A percentile compares a stretch with the other conserved stretches of the same genome.
Conservation (phyloP, 1,140 invertebrate genomes). For the Amyelois transitella region DNA sequence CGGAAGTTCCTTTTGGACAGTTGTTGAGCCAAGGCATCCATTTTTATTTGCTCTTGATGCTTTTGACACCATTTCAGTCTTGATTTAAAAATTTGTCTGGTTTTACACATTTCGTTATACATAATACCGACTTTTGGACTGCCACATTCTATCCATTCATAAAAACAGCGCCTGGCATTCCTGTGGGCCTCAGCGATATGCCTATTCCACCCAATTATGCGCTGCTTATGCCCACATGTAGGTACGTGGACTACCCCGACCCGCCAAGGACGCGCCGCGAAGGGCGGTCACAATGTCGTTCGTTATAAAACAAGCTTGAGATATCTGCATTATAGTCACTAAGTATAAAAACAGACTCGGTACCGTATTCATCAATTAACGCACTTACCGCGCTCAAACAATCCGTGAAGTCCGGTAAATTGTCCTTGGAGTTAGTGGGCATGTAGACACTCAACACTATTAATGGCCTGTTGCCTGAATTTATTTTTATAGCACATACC, state of each 20-base stretch:
- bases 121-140: background rate
- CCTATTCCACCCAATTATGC: background rate
- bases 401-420: conserved; percentile 3
- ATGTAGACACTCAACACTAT: conserved; percentile 15
- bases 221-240: background rate
- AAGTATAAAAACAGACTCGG: conserved; percentile 4
- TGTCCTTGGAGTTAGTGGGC: conserved; percentile 4
- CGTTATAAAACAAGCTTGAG: conserved; percentile 6
- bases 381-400: conserved; percentile 10
- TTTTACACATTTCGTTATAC: background rate
- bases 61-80: conserved; percentile 1
- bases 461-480: background rate
- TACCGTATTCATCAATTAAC: background rate
- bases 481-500: conserved; percentile 11
- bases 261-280: conserved; percentile 2
- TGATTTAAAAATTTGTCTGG: background rate
- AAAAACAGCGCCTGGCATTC: background rate
- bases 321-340: conserved; percentile 3
- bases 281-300: no score
- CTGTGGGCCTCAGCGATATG: background rate
- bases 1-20: no score
- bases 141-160: background rate
- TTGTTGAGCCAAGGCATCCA: background rate
- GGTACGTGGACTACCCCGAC: conserved; percentile 1
- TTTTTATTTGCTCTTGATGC: conserved; percentile 1